These are phyloP conservation scores for Chaenocephalus aceratus DNA, from an alignment of 2,113 vertebrate genomes.

Conservation along the genomic window DNA sequence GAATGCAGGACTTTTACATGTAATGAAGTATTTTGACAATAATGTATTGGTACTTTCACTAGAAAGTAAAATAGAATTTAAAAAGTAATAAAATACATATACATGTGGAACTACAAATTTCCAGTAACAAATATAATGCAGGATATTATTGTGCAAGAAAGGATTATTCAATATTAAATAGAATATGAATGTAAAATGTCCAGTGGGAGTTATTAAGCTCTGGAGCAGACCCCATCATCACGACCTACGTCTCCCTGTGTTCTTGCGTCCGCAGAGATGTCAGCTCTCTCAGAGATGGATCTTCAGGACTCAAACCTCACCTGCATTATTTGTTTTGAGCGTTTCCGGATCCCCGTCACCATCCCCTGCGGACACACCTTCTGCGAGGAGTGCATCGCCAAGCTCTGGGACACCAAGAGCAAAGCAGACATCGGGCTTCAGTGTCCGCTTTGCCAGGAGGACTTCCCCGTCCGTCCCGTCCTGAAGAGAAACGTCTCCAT, in stretches of 20 bases:
- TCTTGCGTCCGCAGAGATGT: conserved; percentile 16
- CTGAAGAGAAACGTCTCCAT: conserved; percentile 77
- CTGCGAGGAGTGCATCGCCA: conserved; percentile 87
- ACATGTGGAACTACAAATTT: too few relatives aligned
- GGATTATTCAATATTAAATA: too few relatives aligned
- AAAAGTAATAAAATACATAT: too few relatives aligned
- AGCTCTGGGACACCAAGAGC: conserved; percentile 78
- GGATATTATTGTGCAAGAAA: too few relatives aligned
- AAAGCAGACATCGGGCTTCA: conserved; percentile 34
- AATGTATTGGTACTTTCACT: too few relatives aligned
- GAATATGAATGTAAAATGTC: too few relatives aligned
- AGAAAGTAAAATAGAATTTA: too few relatives aligned
- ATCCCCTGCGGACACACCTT: conserved; percentile 94
- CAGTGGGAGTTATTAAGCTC: too few relatives aligned
- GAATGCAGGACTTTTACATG: too few relatives aligned
- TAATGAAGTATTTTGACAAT: too few relatives aligned
- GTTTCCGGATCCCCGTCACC: conserved; percentile 86
- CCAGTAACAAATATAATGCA: too few relatives aligned
- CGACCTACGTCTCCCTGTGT: neutral
- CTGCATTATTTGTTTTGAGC: conserved; percentile 90
- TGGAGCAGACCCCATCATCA: too few relatives aligned
- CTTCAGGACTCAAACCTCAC: conserved; percentile 80
- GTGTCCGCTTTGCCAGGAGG: conserved; percentile 83
- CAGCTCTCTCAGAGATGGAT: conserved; percentile 77
- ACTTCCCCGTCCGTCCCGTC: conserved; percentile 66